Conservation (phyloP, 2,113 vertebrate species). For the Aptenodytes forsteri region DNA sequence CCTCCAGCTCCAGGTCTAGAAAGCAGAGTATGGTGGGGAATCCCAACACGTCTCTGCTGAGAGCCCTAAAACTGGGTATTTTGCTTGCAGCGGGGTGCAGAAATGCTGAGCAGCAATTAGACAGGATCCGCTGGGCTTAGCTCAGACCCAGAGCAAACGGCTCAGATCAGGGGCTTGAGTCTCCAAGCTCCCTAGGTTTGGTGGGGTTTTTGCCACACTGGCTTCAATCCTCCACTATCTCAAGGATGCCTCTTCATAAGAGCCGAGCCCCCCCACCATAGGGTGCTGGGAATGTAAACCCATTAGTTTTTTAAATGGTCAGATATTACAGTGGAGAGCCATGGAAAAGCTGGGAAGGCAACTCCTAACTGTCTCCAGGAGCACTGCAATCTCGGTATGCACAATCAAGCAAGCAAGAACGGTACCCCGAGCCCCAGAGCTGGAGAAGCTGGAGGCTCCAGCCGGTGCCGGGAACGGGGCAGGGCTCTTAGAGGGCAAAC, state of each 20-base stretch:
- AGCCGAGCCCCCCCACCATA: not conserved
- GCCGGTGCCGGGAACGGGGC: not conserved
- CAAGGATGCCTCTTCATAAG: not conserved
- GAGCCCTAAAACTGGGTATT: not conserved
- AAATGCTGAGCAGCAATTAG: not conserved
- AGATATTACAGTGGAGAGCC: not conserved
- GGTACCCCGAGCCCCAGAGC: not conserved
- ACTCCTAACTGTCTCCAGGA: not conserved
- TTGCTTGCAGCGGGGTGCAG: not conserved
- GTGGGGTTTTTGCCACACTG: not conserved
- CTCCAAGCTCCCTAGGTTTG: not conserved
- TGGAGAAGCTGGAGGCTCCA: not conserved
- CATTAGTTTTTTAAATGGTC: not conserved
- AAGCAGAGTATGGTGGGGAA: not conserved
- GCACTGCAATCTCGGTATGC: accelerated
- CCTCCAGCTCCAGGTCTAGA: not conserved
- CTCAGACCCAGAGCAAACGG: not conserved
- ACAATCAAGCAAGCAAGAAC: accelerated
- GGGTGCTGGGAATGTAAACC: not conserved
- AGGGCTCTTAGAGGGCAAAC: not conserved
- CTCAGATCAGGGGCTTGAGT: not conserved
- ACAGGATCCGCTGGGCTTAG: not conserved
- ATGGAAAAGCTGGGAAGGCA: not conserved
- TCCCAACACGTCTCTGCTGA: not conserved
- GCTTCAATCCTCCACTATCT: not conserved